These are phyloP conservation scores for Tenebrio molitor DNA, from an alignment of 1,140 invertebrate genomes.

Conservation along the genomic window DNA sequence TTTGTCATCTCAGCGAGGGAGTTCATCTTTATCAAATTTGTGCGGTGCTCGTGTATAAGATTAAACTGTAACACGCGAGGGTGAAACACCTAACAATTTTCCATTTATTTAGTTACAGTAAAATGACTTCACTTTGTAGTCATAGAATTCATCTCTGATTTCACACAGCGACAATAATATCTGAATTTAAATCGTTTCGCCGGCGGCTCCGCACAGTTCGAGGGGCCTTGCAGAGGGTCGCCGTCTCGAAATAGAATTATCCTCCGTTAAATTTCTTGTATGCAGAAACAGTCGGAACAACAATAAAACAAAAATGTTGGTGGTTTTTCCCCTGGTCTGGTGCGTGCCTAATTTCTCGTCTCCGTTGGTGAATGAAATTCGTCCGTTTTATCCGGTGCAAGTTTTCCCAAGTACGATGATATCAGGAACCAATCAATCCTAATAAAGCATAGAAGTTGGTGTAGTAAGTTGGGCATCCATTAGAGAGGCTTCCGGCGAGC, in stretches of 20 bases:
- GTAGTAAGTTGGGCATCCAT: constrained; percentile 63
- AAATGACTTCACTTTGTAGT: constrained; percentile 57
- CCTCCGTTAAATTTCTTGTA: constrained; percentile 10
- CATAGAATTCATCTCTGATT: constrained; percentile 59
- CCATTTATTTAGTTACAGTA: constrained; percentile 56
- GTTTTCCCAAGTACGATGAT: constrained; percentile 51
- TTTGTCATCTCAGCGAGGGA: too few relatives aligned
- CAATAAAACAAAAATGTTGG: too few relatives aligned
- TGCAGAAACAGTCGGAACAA: constrained; percentile 16
- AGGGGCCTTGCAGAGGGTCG: constrained; percentile 25
- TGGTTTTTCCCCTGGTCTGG: too few relatives aligned
- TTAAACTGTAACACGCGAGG: constrained; percentile 30
- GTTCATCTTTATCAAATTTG: constrained; percentile 27
- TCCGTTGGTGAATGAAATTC: constrained; percentile 17
- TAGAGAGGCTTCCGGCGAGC: constrained; percentile 62
- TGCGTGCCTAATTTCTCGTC: not conserved
- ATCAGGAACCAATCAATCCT: constrained; percentile 64
- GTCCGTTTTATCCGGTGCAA: not conserved
- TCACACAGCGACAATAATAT: constrained; percentile 61
- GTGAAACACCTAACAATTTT: constrained; percentile 51
- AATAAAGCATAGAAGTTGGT: constrained; percentile 59
- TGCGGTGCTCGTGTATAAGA: constrained; percentile 17
- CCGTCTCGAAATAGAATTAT: constrained; percentile 20
- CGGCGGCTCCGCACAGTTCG: constrained; percentile 20
- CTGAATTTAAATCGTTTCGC: constrained; percentile 60